A percentile compares a stretch with the other conserved stretches of the same genome.
Conservation (phyloP, 2,888 invertebrate genomes). For the Acronicta aceris region DNA sequence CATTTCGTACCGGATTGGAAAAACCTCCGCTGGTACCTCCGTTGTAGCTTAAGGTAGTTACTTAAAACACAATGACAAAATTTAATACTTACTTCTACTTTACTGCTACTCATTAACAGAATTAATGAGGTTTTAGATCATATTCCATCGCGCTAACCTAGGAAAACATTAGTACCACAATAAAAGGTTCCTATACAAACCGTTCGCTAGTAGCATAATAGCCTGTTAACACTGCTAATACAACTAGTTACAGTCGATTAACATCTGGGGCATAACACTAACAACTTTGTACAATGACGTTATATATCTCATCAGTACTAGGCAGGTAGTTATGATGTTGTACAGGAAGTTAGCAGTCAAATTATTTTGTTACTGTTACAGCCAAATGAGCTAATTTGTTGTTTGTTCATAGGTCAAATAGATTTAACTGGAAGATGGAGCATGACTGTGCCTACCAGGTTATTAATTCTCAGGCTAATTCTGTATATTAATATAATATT, state of each 20-base stretch:
- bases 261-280: constrained; percentile 38
- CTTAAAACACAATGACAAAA: no score
- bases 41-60: no score
- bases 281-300: constrained; percentile 24
- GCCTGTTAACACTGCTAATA: constrained; percentile 32
- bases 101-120: no score
- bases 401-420: constrained; percentile 22
- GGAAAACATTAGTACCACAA: constrained; percentile 2
- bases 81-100: no score
- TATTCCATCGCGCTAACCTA: background rate
- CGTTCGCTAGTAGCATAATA: constrained; percentile 15
- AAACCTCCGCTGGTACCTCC: no score
- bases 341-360: constrained; percentile 22
- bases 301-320: constrained; percentile 20
- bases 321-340: constrained; percentile 20
- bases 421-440: constrained; percentile 29
- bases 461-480: no score
- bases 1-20: no score
- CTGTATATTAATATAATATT: no score
- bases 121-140: background rate
- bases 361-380: constrained; percentile 19
- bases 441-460: background rate
- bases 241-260: constrained; percentile 39
- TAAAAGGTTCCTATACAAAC: constrained; percentile 8
- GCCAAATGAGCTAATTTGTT: constrained; percentile 16